phyloP scores from a whole-genome alignment of 2,113 vertebrate genomes.

The Regulus satrapa region DNA sequence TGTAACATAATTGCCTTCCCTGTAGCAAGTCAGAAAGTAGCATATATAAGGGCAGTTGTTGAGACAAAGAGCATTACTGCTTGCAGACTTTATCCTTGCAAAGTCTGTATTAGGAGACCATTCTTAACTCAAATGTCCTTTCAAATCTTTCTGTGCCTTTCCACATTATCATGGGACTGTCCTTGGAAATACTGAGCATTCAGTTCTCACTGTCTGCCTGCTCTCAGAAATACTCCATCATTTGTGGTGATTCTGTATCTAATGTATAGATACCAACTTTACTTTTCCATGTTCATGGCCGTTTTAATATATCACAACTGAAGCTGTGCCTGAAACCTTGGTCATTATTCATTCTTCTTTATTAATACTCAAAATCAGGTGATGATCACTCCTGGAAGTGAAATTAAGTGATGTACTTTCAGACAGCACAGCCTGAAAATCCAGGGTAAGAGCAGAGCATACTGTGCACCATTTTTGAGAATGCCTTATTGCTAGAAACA shows the following conservation, averaged over 20 bases:
- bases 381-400: neutral
- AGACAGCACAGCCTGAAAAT: neutral
- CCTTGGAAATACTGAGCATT: neutral
- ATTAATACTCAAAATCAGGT: neutral
- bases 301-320: neutral
- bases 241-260: neutral
- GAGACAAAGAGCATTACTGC: neutral
- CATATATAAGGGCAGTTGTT: neutral
- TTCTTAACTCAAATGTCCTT: neutral
- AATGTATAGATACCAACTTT: neutral
- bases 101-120: neutral
- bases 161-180: neutral
- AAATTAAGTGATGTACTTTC: neutral
- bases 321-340: neutral
- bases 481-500: slow-evolving; percentile 10
- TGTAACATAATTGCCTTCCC: neutral
- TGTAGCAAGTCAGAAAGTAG: neutral
- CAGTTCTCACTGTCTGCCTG: neutral
- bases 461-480: neutral
- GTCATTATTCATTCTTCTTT: neutral
- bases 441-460: neutral
- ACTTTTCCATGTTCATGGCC: neutral
- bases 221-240: neutral
- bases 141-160: neutral
- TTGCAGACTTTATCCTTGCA: neutral